phyloP scores from a whole-genome alignment of 2,888 invertebrate species.

The Cecidostiba fungosa region DNA sequence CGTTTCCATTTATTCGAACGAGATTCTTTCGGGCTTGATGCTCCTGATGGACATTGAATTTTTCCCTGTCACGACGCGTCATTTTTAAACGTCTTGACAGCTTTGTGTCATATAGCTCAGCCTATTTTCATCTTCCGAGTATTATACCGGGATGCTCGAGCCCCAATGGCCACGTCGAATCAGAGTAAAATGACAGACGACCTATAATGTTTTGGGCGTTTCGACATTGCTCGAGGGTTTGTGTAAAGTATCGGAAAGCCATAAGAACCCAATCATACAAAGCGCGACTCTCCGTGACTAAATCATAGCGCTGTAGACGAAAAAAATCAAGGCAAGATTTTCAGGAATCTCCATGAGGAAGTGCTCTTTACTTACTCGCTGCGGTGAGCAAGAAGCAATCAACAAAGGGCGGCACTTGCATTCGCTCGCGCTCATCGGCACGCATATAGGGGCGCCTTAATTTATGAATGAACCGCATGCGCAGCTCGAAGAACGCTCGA shows the following conservation, averaged over 20 bases:
- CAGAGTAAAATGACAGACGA: conserved; percentile 41
- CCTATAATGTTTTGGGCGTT: conserved; percentile 12
- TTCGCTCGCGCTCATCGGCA: conserved; percentile 44
- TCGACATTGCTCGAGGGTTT: background rate
- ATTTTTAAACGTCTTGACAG: conserved; percentile 53
- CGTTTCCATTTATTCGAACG: conserved; percentile 21
- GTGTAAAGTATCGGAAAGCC: background rate
- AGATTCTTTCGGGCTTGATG: background rate
- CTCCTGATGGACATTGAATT: conserved; percentile 12
- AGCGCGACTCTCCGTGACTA: background rate
- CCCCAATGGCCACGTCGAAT: conserved; percentile 45
- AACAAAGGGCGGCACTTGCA: conserved; percentile 31
- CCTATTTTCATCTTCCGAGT: background rate
- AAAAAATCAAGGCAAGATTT: conserved; percentile 42
- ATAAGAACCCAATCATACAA: too few relatives aligned
- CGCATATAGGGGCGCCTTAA: conserved; percentile 53
- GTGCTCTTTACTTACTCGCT: conserved; percentile 41
- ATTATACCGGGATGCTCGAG: conserved; percentile 24
- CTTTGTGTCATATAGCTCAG: conserved; percentile 13
- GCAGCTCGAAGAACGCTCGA: conserved; percentile 44
- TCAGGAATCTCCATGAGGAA: conserved; percentile 61
- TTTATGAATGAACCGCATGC: conserved; percentile 55
- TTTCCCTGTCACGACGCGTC: conserved; percentile 38
- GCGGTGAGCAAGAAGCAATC: conserved; percentile 29
- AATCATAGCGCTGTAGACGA: background rate